phyloP scores from a whole-genome alignment of 2,888 invertebrate genomes.

The Cyaniris semiargus region DNA sequence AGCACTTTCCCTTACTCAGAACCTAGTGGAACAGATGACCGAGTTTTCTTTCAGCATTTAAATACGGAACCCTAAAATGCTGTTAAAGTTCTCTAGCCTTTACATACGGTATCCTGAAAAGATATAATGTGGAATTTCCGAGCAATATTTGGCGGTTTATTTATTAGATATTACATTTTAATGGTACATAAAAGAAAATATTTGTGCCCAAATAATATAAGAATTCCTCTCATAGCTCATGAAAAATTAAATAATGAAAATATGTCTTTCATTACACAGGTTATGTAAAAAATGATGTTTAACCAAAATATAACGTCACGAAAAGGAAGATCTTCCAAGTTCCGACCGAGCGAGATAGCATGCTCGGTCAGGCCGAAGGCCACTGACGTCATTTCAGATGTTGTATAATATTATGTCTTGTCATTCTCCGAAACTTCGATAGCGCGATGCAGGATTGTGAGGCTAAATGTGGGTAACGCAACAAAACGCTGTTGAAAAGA shows the following conservation, averaged over 20 bases:
- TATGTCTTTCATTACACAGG: neutral
- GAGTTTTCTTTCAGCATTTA: neutral
- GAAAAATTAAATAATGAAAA: neutral
- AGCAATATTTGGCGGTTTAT: neutral
- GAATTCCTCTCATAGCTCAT: neutral
- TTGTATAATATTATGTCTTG: no score
- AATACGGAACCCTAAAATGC: neutral
- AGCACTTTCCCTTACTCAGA: neutral
- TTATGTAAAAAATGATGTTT: neutral
- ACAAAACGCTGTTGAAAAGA: no score
- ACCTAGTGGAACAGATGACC: no score
- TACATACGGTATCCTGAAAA: neutral
- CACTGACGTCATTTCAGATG: no score
- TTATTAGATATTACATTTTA: neutral
- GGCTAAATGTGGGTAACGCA: no score
- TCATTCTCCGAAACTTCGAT: no score
- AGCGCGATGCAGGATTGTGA: no score
- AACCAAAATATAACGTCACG: no score
- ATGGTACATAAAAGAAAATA: constrained; percentile 4
- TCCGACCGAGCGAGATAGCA: no score
- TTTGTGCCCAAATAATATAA: neutral
- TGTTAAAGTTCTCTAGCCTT: neutral
- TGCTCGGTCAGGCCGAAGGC: no score
- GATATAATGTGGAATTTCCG: no score
- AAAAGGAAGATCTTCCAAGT: no score